Conservation (phyloP, 2,113 vertebrate genomes). For the Reinhardtius hippoglossoides region DNA sequence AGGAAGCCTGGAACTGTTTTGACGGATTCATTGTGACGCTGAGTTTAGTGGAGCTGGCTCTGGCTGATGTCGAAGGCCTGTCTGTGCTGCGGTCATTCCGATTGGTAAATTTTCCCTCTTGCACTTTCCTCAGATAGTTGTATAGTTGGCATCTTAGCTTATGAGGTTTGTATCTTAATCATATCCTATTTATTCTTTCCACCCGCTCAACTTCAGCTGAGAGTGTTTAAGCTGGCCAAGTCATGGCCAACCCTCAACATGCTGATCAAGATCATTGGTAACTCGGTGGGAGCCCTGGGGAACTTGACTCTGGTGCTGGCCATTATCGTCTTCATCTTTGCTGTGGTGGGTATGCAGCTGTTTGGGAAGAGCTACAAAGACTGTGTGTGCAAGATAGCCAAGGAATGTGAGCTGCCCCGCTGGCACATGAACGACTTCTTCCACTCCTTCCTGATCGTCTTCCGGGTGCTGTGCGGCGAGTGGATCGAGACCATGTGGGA, state of each 20-base stretch:
- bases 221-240: conserved; percentile 98
- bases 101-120: conserved; percentile 85
- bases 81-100: conserved; percentile 98
- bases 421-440: conserved; percentile 99
- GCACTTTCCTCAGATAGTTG: neutral
- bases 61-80: conserved; percentile 94
- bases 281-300: conserved; percentile 97
- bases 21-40: conserved; percentile 98
- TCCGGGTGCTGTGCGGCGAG: conserved; percentile 96
- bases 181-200: conserved; percentile 26
- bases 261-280: conserved; percentile 99
- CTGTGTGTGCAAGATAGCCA: conserved; percentile 95
- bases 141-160: neutral
- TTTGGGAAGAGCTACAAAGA: conserved; percentile 99
- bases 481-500: conserved; percentile 99
- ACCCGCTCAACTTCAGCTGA: conserved; percentile 81
- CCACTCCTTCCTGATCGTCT: conserved; percentile 99
- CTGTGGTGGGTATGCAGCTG: conserved; percentile 99
- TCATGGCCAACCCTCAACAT: conserved; percentile 99
- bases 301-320: conserved; percentile 98
- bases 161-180: neutral
- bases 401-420: conserved; percentile 90
- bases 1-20: conserved; percentile 99
- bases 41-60: conserved; percentile 95
- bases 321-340: conserved; percentile 99